Conservation (phyloP, 2,888 invertebrate species). For the Melinaea menophilus region DNA sequence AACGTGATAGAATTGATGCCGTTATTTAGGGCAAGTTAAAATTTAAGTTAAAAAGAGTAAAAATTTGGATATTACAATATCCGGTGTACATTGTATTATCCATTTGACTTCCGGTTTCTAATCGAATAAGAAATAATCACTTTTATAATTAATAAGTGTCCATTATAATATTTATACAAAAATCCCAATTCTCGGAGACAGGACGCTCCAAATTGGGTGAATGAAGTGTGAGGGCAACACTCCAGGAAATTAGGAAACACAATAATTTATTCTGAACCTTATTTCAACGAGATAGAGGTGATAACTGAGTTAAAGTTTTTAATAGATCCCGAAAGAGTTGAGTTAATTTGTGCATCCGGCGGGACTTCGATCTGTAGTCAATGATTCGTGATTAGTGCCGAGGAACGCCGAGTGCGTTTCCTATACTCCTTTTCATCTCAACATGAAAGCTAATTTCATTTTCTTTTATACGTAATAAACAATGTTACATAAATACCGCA, state of each 20-base stretch:
- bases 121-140: too few relatives aligned
- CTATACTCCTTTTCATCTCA: constrained; percentile 32
- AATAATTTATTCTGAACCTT: constrained; percentile 28
- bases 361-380: constrained; percentile 36
- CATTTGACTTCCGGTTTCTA: not conserved
- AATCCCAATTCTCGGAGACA: constrained; percentile 32
- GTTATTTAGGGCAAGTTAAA: constrained; percentile 2
- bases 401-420: constrained; percentile 26
- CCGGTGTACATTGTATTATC: too few relatives aligned
- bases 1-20: constrained; percentile 10
- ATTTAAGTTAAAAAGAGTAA: not conserved
- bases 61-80: not conserved
- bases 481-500: too few relatives aligned
- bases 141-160: not conserved
- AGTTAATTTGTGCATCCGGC: constrained; percentile 44
- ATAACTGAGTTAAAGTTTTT: constrained; percentile 17
- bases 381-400: constrained; percentile 38
- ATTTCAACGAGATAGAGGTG: constrained; percentile 19
- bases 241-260: constrained; percentile 64
- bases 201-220: constrained; percentile 47
- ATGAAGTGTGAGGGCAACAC: constrained; percentile 46
- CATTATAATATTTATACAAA: constrained; percentile 34
- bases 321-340: constrained; percentile 31
- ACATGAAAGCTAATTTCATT: constrained; percentile 13
- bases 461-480: too few relatives aligned